A percentile compares a stretch with the other conserved stretches of the same genome.
These are phyloP conservation scores for Chironomus tepperi DNA, from an alignment of 1,140 invertebrate species.

Conservation along the genomic window DNA sequence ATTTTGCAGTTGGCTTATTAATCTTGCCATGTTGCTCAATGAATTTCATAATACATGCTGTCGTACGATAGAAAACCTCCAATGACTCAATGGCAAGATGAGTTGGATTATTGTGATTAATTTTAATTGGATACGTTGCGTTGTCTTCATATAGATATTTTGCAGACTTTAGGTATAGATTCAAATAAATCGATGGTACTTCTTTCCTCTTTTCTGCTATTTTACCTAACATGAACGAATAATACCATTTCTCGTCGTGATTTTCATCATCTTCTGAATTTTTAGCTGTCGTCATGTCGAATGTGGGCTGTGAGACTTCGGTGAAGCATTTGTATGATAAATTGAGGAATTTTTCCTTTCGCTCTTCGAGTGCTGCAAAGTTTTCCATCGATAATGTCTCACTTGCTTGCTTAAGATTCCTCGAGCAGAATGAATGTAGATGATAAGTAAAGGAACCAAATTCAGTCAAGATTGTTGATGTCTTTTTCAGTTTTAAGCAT, in stretches of 20 bases:
- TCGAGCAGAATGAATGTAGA: constrained; percentile 77
- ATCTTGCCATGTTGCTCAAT: constrained; percentile 54
- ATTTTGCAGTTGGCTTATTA: constrained; percentile 39
- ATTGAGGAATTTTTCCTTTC: constrained; percentile 69
- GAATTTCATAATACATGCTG: constrained; percentile 78
- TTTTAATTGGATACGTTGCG: constrained; percentile 77
- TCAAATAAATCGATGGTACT: constrained; percentile 61
- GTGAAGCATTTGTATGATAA: constrained; percentile 68
- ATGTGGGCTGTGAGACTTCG: constrained; percentile 45
- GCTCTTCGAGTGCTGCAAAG: constrained; percentile 62
- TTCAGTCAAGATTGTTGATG: constrained; percentile 73
- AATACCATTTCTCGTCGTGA: constrained; percentile 73
- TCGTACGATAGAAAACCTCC: constrained; percentile 74
- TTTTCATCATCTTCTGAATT: constrained; percentile 45
- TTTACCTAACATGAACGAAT: constrained; percentile 90
- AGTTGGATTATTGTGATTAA: constrained; percentile 74
- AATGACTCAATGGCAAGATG: constrained; percentile 81
- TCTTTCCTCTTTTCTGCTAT: constrained; percentile 73
- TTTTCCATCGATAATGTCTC: constrained; percentile 68
- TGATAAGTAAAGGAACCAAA: constrained; percentile 80
- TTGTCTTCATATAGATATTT: constrained; percentile 67
- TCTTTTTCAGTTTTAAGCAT: constrained; percentile 61
- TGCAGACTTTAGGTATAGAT: constrained; percentile 68
- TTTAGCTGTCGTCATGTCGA: constrained; percentile 34
- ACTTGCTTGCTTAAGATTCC: constrained; percentile 69